Evolutionary conservation across 2,113 vertebrate genomes (phyloP).

Genomic region (Ursus arctos): DNA sequence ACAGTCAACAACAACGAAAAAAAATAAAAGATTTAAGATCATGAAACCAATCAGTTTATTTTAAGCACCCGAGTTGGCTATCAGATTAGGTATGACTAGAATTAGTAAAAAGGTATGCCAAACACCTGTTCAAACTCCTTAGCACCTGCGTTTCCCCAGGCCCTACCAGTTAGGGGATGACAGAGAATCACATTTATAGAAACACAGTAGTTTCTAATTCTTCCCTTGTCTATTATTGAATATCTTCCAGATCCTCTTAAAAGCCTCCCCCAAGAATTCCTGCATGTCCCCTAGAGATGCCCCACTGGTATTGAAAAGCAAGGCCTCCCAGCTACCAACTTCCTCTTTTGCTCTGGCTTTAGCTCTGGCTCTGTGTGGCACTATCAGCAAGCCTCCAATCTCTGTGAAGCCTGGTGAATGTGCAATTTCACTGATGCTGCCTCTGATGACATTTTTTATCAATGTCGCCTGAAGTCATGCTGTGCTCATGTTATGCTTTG

Average conservation of each 20-base stretch:
- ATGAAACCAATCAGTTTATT: background rate
- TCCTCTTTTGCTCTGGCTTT: background rate
- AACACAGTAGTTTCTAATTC: background rate
- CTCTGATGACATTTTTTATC: conserved; percentile 18
- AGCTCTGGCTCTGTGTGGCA: background rate
- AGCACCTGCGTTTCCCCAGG: background rate
- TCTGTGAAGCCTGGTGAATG: background rate
- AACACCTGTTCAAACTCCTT: background rate
- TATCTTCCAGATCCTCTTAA: background rate
- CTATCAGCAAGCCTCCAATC: background rate
- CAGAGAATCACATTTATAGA: background rate
- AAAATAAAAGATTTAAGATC: background rate
- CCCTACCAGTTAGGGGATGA: background rate
- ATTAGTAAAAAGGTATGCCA: background rate
- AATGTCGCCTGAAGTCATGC: background rate
- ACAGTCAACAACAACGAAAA: background rate
- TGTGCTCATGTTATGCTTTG: background rate
- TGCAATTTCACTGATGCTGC: background rate
- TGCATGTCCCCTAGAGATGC: background rate
- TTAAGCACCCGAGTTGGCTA: background rate
- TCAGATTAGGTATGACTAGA: background rate
- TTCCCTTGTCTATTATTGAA: background rate
- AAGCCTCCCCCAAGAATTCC: background rate
- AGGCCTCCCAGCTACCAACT: background rate
- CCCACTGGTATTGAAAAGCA: background rate